Evolutionary conservation across 2,113 vertebrate species (phyloP), one percentile per base, ranked within the genome.

Genomic region (Pseudorasbora parva): DNA sequence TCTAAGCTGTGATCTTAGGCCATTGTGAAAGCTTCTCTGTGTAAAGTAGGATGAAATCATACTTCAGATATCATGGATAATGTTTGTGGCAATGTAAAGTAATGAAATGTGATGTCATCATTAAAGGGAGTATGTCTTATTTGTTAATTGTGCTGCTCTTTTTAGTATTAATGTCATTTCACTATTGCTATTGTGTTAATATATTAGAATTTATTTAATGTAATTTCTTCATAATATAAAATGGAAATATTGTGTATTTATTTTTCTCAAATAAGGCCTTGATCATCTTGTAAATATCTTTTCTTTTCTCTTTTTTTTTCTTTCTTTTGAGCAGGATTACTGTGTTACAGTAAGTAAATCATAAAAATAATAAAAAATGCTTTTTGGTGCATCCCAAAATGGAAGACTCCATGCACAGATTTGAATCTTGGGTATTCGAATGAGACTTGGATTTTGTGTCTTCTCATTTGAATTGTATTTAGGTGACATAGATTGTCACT

Each of bases 241-340:
- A 87, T 88, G 78, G 60, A 51, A 82, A 77, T 84, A 86, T 81
- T 87, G 69, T 87, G 88, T 90, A 77, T 91, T 93, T 89, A 88
- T 91, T 91, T 92, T 81, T 59, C 77, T 85, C 89, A 88, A 86
- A 88, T 87, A 78, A 83, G 78, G 82, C 88, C 77, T 76, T 66
- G 77, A 79, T 45, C 43, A 57, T 72, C 84, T 84, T 93, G 91
- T 94, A 93, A 90, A 93, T 94, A 92, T 87, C 66, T 88, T 84
- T 30, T 30, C 3, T 33, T 33, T 33, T 33, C 4, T 33, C 0
- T 33, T 33, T 33, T 33, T 2, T 33, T 33, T 33, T 2, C 4
- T 33, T 33, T 33, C 30, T 82, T 54, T 76, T 41, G 54, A 80
- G 37, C 33, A 57, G 82, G 43, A 27, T 68, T 68, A 37, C 30